phyloP scores from a whole-genome alignment of 2,888 invertebrate genomes.

The Phengaris alcon region DNA sequence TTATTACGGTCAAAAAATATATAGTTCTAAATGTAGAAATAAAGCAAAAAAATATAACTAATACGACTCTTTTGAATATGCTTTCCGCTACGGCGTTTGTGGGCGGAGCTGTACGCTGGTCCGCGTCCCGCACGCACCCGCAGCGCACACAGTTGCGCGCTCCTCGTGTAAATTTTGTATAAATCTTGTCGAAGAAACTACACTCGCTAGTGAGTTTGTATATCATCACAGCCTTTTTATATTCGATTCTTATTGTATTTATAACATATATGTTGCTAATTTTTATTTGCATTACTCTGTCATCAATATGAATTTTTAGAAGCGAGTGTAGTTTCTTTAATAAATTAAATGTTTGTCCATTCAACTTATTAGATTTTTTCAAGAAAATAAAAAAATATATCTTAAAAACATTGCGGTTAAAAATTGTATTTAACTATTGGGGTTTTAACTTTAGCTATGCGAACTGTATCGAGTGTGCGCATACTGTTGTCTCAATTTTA shows the following conservation, averaged over 20 bases:
- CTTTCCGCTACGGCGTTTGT: conserved; percentile 15
- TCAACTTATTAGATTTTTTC: conserved; percentile 40
- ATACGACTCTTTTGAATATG: neutral
- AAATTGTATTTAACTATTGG: conserved; percentile 57
- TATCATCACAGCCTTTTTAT: neutral
- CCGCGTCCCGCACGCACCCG: neutral
- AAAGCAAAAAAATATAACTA: conserved; percentile 12
- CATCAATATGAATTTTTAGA: neutral
- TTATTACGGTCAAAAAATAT: conserved; percentile 13
- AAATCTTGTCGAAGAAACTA: neutral
- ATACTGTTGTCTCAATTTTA: conserved; percentile 57
- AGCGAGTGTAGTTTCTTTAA: conserved; percentile 58
- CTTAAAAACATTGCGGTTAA: conserved; percentile 55
- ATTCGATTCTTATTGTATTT: too few species aligned
- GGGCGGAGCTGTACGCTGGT: conserved; percentile 9
- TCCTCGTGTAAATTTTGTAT: conserved; percentile 1
- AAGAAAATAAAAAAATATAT: conserved; percentile 54
- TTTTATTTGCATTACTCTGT: neutral
- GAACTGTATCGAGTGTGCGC: conserved; percentile 57
- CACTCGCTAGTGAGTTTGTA: neutral
- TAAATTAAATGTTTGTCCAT: conserved; percentile 44
- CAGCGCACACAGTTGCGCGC: conserved; percentile 19
- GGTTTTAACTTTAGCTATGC: conserved; percentile 61
- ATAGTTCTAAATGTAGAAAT: conserved; percentile 19
- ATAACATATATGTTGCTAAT: neutral